phyloP scores from a whole-genome alignment of 2,113 vertebrate genomes.

The Phocoena sinus region DNA sequence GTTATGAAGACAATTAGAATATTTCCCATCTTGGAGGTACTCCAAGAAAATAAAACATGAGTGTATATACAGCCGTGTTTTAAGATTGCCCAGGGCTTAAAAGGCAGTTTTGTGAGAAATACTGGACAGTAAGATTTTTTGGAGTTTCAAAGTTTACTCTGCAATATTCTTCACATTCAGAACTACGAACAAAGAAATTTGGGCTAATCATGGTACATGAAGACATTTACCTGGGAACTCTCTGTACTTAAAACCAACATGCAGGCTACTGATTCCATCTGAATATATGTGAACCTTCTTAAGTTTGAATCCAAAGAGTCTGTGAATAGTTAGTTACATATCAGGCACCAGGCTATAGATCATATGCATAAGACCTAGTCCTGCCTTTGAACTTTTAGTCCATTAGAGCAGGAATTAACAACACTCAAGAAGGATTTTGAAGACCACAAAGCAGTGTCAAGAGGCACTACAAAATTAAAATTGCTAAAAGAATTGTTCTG shows the following conservation, averaged over 20 bases:
- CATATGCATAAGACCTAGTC: too few species aligned
- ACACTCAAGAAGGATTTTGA: neutral
- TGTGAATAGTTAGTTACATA: neutral
- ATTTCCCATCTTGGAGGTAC: neutral
- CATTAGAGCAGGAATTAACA: neutral
- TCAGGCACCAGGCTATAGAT: neutral
- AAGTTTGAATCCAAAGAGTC: neutral
- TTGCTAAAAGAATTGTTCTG: slow-evolving; percentile 10
- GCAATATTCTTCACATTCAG: neutral
- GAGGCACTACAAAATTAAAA: slow-evolving; percentile 1
- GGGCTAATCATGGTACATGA: neutral
- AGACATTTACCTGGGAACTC: neutral
- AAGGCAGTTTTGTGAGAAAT: neutral
- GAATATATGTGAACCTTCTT: neutral
- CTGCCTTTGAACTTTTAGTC: neutral
- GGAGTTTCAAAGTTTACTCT: neutral
- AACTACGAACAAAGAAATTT: neutral
- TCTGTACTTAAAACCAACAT: neutral
- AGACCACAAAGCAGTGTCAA: neutral
- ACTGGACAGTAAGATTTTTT: neutral
- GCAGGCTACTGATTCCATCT: neutral
- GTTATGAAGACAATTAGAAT: neutral
- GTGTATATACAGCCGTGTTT: neutral
- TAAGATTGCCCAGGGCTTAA: neutral
- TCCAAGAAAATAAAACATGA: neutral